These are phyloP conservation scores for Paratrypauchen microcephalus DNA, from an alignment of 2,797 vertebrate species.

Conservation along the genomic window DNA sequence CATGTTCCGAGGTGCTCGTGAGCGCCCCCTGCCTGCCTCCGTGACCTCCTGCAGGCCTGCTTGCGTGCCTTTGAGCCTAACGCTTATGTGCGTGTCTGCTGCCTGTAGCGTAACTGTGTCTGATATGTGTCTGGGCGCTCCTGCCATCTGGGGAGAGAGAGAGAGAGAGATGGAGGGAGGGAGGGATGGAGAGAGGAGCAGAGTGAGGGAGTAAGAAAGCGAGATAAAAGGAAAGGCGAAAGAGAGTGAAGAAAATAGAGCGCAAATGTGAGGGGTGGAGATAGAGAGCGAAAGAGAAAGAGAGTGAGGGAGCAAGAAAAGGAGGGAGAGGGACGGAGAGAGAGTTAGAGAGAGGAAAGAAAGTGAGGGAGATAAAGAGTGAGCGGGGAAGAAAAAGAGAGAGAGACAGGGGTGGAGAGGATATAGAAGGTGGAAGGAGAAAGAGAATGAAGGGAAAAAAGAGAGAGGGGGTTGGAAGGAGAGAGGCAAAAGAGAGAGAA, in stretches of 20 bases:
- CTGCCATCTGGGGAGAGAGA: conserved; percentile 53
- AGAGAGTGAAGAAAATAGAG: background rate
- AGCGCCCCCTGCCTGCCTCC: conserved; percentile 21
- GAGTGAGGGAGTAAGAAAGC: background rate
- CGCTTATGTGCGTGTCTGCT: conserved; percentile 50
- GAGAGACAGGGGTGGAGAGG: background rate
- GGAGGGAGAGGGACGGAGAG: background rate
- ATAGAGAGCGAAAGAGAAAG: background rate
- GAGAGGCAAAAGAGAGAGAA: no score
- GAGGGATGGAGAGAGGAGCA: no score
- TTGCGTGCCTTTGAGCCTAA: conserved; percentile 63
- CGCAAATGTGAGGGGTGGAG: no score
- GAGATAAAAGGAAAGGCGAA: no score
- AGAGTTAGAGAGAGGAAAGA: background rate
- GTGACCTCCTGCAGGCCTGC: no score
- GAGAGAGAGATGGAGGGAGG: background rate
- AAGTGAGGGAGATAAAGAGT: background rate
- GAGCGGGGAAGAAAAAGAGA: background rate
- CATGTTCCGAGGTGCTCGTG: conserved; percentile 19
- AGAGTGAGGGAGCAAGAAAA: background rate
- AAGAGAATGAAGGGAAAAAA: background rate
- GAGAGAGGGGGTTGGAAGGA: no score
- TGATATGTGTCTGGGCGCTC: conserved; percentile 43
- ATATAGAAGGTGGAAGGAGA: background rate
- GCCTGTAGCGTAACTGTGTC: conserved; percentile 35